Base-by-base conservation (phyloP, 2,888 invertebrate genomes). In the Margaritifera margaritifera region DNA sequence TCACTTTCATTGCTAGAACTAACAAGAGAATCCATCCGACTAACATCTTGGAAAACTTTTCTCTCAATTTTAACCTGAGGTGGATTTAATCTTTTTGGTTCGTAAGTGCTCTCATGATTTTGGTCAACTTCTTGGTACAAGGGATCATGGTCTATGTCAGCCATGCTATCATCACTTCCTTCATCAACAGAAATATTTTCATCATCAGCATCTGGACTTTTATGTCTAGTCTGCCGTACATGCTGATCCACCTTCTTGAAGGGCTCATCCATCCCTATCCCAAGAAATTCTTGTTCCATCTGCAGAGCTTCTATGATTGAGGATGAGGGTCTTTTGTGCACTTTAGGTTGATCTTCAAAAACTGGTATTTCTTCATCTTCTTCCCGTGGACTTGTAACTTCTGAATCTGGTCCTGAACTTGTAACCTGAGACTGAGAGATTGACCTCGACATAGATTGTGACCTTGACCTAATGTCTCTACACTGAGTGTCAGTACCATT, bases 1-100 rank as follows among this genome's bases (percentile, higher is more conserved):
- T 84, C 83, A 73, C 84, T 85, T 50, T 81, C 85, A 68, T 81
- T 84, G 66, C 85, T 85, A 55, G 86, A 86, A 74, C 86, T 86
- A n/a, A 86, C 78, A 50, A 87, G 71, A 4, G 86, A 86, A 58
- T 84, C 82, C 64, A 84, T 74, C 58, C 81, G 72, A 18, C 75
- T 72, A 18, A 74, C 66, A 31, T 79, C 83, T 24, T 78, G 80
- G 67, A 86, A 87, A 31, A 86, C 81, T 69, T 87, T 88, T 51
- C 89, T 79, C 69, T 89, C 89, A 24, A 89, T 88, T 55, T 83
- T 80, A 31, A 89, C 83, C 71, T 85, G 83, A 25, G 87, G 87
- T 6, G 86, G 87, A 24, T 72, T 64, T 42, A 63, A 50, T 60
- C 79, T 75, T 63, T 81, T 83, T 2, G 84, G 84, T 75, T 84